Evolutionary conservation across 2,888 invertebrate genomes (phyloP).

Genomic region (Acanthosoma haemorrhoidale): DNA sequence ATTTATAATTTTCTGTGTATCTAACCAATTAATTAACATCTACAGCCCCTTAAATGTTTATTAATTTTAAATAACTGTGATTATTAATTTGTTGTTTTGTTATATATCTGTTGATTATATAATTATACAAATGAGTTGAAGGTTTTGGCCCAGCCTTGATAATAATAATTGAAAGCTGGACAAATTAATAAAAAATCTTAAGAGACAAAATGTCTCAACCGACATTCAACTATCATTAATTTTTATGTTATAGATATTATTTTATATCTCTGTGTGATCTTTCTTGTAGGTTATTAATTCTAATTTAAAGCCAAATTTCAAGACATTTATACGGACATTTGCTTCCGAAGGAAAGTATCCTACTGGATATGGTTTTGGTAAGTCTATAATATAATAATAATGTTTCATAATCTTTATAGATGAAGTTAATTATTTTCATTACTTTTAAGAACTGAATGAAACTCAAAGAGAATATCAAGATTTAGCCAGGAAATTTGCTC

Average conservation of each 20-base stretch:
- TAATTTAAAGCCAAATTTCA: constrained; percentile 16
- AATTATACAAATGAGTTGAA: no score
- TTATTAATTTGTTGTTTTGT: no score
- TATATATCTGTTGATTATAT: no score
- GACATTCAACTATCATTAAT: no score
- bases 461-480: constrained; percentile 75
- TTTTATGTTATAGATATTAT: neutral
- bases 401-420: neutral
- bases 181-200: no score
- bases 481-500: constrained; percentile 80
- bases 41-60: no score
- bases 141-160: no score
- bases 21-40: no score
- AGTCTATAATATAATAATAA: neutral
- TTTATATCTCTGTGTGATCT: neutral
- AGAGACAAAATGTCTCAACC: no score
- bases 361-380: constrained; percentile 35
- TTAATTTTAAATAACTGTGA: no score
- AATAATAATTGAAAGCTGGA: no score
- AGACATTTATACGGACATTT: constrained; percentile 17
- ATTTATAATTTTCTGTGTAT: no score
- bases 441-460: constrained; percentile 57
- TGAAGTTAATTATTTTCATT: neutral
- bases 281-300: constrained; percentile 5
- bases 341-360: constrained; percentile 32